Evolutionary conservation across 2,113 vertebrate genomes (phyloP).

Genomic region (Neogobius melanostomus): DNA sequence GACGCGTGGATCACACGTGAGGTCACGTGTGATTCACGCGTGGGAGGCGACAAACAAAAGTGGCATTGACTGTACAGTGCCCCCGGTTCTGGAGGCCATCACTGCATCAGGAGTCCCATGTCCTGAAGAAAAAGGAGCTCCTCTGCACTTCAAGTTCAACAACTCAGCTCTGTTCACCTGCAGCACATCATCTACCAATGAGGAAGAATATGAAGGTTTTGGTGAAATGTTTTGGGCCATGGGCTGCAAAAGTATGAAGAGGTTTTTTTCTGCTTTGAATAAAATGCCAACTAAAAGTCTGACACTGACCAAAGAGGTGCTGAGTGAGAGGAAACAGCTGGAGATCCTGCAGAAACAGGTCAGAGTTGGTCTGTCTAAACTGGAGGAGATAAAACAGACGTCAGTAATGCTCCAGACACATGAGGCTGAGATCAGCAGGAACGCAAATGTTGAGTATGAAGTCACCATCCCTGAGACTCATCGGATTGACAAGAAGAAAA

Average conservation of each 20-base stretch:
- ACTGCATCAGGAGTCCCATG: no score
- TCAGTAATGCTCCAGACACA: not conserved
- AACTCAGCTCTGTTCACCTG: slow-evolving; percentile 48
- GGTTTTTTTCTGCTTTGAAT: slow-evolving; percentile 31
- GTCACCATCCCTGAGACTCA: not conserved
- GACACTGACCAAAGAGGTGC: slow-evolving; percentile 19
- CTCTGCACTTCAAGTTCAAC: slow-evolving; percentile 64
- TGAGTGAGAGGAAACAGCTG: slow-evolving; percentile 38
- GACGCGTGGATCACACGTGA: no score
- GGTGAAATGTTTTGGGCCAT: slow-evolving; percentile 50
- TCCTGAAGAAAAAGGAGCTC: slow-evolving; percentile 22
- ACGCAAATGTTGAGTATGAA: slow-evolving; percentile 45
- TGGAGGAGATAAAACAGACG: slow-evolving; percentile 35
- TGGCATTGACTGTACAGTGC: no score
- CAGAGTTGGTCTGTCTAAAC: no score
- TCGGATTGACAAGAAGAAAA: slow-evolving; percentile 26
- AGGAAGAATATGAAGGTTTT: not conserved
- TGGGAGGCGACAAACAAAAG: no score
- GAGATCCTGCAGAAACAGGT: slow-evolving; percentile 18
- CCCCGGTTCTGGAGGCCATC: no score
- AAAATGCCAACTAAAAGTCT: slow-evolving; percentile 19
- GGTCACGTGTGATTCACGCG: no score
- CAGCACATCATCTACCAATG: slow-evolving; percentile 4
- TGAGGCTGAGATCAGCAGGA: slow-evolving; percentile 28
- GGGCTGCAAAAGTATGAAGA: slow-evolving; percentile 35